phyloP scores from a whole-genome alignment of 1,140 invertebrate genomes.

The Microplitis demolitor region DNA sequence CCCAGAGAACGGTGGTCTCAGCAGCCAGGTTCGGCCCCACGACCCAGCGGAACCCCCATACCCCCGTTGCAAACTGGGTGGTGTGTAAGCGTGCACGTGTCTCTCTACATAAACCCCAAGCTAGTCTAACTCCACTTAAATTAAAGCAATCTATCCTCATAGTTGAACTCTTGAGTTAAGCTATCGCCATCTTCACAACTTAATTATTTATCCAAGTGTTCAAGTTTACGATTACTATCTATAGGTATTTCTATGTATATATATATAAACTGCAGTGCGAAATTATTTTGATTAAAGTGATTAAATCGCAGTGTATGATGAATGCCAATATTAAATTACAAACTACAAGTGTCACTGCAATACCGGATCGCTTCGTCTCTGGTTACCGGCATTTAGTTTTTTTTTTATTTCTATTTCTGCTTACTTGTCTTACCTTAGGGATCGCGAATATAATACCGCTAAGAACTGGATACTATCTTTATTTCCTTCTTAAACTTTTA shows the following conservation, averaged over 20 bases:
- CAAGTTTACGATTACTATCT: not conserved
- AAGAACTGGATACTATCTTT: no score
- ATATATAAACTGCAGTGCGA: slow-evolving; percentile 7
- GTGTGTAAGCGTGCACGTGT: slow-evolving; percentile 26
- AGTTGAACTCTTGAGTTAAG: slow-evolving; percentile 52
- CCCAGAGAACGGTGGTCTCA: slow-evolving; percentile 32
- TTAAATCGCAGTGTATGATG: slow-evolving; percentile 7
- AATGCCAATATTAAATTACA: slow-evolving; percentile 59
- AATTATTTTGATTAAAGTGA: slow-evolving; percentile 47
- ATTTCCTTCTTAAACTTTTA: no score
- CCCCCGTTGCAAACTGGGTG: not conserved
- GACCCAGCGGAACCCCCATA: not conserved
- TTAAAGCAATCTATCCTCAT: slow-evolving; percentile 54
- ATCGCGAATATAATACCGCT: no score
- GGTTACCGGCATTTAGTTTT: slow-evolving; percentile 48
- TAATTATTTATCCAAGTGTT: slow-evolving; percentile 15
- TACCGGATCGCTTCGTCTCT: slow-evolving; percentile 50
- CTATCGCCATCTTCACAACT: slow-evolving; percentile 37
- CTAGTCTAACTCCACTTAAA: slow-evolving; percentile 54
- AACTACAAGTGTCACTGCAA: slow-evolving; percentile 36
- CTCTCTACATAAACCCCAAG: slow-evolving; percentile 30
- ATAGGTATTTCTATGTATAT: no score
- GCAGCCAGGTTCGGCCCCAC: slow-evolving; percentile 15
- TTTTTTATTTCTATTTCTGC: not conserved
- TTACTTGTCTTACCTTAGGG: no score